Evolutionary conservation across 2,888 invertebrate species (phyloP), one percentile per base, ranked within the genome.

Genomic region (Cremastinae sp.): DNA sequence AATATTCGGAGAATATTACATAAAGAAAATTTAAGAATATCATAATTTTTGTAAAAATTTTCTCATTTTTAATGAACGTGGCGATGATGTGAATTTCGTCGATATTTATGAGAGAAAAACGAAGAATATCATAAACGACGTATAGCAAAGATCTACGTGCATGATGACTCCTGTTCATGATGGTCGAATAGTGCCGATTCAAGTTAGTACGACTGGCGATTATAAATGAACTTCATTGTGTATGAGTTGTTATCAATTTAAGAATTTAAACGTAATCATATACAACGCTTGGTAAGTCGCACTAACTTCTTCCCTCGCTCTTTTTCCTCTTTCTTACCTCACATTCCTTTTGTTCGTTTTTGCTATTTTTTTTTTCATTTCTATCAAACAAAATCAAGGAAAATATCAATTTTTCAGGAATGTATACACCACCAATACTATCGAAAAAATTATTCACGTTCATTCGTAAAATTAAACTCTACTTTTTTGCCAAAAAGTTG

Each of bases 171-270:
- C 5, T 81, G 83, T 84, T 86, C 84, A 82, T 82, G 82, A 86
- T 80, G 78, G 81, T 80, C 80, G 81, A 83, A 80, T 81, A 68
- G 76, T 68, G 69, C 72, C 68, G 69, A 72, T 82, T 84, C 85
- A 81, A 87, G 85, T 87, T 87, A 86, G 80, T 76, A 72, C 72
- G 84, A 81, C 78, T 82, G 78, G 80, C 85, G 84, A 88, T 88
- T 85, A 85, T 86, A 87, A 88, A 86, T 87, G 87, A 84, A 84
- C 84, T 83, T 88, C 87, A 89, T 89, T 89, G 89, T 88, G 82
- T 84, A 86, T 83, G 88, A 88, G 87, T 89, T 88, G 87, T 84
- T 86, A 86, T 85, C 88, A 88, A 88, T 89, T 89, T 87, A 85
- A 84, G 85, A 84, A 86, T 84, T 84, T 86, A 87, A 85, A 83